Base-by-base conservation (phyloP, 1,140 invertebrate genomes). In the Anthonomus grandis region DNA sequence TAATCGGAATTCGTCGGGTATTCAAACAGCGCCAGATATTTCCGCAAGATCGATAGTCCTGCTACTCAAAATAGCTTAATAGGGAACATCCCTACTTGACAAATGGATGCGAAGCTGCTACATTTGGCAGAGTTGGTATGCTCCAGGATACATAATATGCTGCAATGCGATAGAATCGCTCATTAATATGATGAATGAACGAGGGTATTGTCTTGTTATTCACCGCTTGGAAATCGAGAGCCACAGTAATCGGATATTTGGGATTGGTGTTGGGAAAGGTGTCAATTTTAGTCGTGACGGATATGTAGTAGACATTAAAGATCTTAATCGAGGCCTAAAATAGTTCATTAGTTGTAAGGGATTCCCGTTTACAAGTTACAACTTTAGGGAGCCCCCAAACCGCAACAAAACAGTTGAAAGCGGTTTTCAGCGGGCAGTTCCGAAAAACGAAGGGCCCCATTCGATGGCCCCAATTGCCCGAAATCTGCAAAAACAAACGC, bases 91-190 rank as follows among this genome's bases (percentile, higher is more conserved):
- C 50, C 55, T 25, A 57, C 38, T 49, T 57, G 55, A 57, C 55
- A 57, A 57, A 57, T 57, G 55, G 42, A 57, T 50, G 39, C 38
- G 27, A 34, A 47, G 42, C 27, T n/a, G n/a, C n/a, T 49, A 57
- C 55, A 50, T 57, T 57, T 57, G 55, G 55, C 55, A 57, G 45
- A 23, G 52, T 22, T 38, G 55, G 55, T 50, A 57, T 57, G 46
- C 55, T 57, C 45, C 27, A 41, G 55, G 55, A 57, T 57, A 57
- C 55, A 42, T 57, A 57, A 57, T 57, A 57, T 57, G 55, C 55
- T 57, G 55, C 55, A 57, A 34, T 57, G 55, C 55, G 55, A 57
- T 57, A 57, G 55, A 36, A 57, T 57, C 55, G 41, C 54, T 47
- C 55, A 57, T 57, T 57, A 57, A 57, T 57, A 57, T 57, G 55